phyloP scores from a whole-genome alignment of 1,140 invertebrate genomes.

The Caenorhabditis tropicalis region DNA sequence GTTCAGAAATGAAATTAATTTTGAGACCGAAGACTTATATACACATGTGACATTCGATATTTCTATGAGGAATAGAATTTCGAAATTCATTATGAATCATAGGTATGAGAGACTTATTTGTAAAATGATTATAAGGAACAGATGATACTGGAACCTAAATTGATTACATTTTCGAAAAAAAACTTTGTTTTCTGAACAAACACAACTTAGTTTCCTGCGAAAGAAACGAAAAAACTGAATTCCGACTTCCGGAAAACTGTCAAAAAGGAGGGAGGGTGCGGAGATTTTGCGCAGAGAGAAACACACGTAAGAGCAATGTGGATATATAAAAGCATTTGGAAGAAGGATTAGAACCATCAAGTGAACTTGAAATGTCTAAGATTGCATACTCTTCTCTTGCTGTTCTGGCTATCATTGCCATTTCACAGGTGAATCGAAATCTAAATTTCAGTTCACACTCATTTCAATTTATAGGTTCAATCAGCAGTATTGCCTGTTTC shows the following conservation, averaged over 20 bases:
- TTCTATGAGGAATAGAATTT: too few species aligned
- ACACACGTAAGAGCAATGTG: neutral
- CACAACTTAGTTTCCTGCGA: too few species aligned
- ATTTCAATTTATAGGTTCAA: neutral
- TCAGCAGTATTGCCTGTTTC: conserved; percentile 7
- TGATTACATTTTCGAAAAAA: too few species aligned
- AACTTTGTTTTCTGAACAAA: too few species aligned
- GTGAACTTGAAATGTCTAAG: neutral
- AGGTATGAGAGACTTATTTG: too few species aligned
- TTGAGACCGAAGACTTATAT: too few species aligned
- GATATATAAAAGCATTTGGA: neutral
- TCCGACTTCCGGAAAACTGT: conserved; percentile 16
- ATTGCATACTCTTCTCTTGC: neutral
- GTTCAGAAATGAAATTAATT: too few species aligned
- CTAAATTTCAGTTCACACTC: neutral
- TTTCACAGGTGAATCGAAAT: neutral
- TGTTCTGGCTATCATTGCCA: conserved; percentile 4
- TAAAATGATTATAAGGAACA: too few species aligned
- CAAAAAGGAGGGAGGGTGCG: neutral
- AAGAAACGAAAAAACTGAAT: neutral
- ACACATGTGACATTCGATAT: too few species aligned
- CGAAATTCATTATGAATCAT: too few species aligned
- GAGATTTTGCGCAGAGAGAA: neutral
- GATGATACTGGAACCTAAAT: too few species aligned
- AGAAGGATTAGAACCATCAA: neutral